Evolutionary conservation across 1,140 invertebrate species (phyloP).

Genomic region (Macrostomum lignano): DNA sequence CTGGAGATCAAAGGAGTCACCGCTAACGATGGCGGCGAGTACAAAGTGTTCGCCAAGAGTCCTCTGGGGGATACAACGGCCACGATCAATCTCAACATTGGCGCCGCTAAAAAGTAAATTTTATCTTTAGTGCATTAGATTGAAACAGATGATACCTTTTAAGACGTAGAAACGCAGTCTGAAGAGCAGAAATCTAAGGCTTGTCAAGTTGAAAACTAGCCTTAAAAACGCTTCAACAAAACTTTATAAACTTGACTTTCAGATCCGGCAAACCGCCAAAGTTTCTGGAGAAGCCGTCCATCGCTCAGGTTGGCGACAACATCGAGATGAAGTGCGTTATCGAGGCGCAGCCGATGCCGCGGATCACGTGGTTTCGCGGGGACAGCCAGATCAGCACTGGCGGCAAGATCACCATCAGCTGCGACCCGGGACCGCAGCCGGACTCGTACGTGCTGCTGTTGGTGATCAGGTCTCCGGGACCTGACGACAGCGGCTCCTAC

Average conservation of each 20-base stretch:
- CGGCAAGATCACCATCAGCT: constrained; percentile 12
- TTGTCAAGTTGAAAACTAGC: no score
- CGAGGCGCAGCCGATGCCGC: constrained; percentile 16
- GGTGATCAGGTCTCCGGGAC: constrained; percentile 65
- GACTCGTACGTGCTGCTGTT: constrained; percentile 62
- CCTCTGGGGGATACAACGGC: constrained; percentile 85
- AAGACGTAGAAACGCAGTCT: no score
- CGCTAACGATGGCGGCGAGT: constrained; percentile 74
- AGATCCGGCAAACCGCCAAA: constrained; percentile 85
- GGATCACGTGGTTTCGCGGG: constrained; percentile 16
- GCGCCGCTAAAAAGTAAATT: no score
- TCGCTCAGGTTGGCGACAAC: constrained; percentile 26
- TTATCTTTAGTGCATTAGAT: no score
- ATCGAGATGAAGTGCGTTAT: constrained; percentile 16
- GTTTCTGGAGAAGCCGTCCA: constrained; percentile 79
- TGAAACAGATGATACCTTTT: no score
- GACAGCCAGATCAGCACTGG: constrained; percentile 12
- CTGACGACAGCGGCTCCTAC: constrained; percentile 82
- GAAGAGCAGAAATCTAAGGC: no score
- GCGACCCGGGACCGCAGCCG: constrained; percentile 13
- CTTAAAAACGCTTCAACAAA: no score
- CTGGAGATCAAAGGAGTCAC: constrained; percentile 73
- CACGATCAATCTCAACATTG: constrained; percentile 91
- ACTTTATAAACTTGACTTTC: no score
- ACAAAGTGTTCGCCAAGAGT: constrained; percentile 89